Base-by-base conservation (phyloP, 2,113 vertebrate species). In the Oxyruncus cristatus region DNA sequence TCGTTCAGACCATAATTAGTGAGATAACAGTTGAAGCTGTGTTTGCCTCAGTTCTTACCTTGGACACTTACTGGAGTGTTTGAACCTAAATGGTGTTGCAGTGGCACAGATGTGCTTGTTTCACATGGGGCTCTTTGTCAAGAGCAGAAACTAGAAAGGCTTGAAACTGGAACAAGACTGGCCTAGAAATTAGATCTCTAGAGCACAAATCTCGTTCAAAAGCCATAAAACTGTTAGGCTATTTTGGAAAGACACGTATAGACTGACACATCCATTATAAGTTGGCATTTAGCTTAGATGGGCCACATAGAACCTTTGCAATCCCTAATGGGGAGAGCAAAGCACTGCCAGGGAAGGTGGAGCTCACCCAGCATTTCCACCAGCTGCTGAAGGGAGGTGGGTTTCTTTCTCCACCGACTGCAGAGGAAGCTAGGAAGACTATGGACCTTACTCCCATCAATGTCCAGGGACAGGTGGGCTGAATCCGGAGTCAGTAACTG, bases 141-240 rank as follows among this genome's bases (percentile, higher is more conserved):
- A 55, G 7, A 33, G 21, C 2, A 42, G 9, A 80, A 85, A 68
- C 6, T 22, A 32, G 42, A 39, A 79, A 80, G 11, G 8, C 12
- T 59, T 67, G 17, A 74, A 80, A 47, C 12, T 58, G 14, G 9
- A 30, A 41, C 0, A 0, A 50, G 41, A 8, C 6, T 18, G 8
- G 3, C 15, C 28, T 58, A 42, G 61, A 75, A 84, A 3, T 0
- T 53, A 17, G 4, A 58, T 70, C 2, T 77, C 47, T 44, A 35
- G 14, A 50, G 8, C 23, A 21, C 7, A 70, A 58, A 46, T 49
- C 12, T 27, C 8, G 5, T 62, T 75, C 8, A 79, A 58, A 44
- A 44, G 41, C 15, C 3, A 50, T 9, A 70, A 53, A 89, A 5
- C 11, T 0, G 0, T 23, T 14, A 16, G 5, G 2, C 0, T 39